These are phyloP conservation scores for Myioborus melanocephalus DNA, from an alignment of 2,797 vertebrate species.

Conservation along the genomic window DNA sequence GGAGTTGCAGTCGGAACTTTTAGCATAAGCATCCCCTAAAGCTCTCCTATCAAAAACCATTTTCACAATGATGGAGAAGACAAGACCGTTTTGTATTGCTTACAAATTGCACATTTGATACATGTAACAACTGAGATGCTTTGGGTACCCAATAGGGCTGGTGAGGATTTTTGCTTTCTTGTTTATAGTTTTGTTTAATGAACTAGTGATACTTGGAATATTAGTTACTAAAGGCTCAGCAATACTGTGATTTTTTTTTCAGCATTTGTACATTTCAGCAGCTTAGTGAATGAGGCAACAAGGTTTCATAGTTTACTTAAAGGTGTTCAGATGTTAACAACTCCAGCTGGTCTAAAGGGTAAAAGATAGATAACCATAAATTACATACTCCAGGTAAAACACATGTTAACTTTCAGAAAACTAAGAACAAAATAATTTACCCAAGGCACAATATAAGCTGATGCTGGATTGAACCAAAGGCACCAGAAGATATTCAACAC, in stretches of 20 bases:
- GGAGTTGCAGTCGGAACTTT: not conserved
- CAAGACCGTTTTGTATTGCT: not conserved
- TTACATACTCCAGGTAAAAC: not conserved
- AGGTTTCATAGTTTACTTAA: not conserved
- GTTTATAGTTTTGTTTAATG: not conserved
- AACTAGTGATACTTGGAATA: not conserved
- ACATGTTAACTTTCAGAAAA: slow-evolving; percentile 10
- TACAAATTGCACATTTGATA: not conserved
- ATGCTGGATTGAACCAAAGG: not conserved
- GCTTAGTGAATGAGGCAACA: not conserved
- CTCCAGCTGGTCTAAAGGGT: not conserved
- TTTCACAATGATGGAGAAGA: not conserved
- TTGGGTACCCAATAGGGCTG: not conserved
- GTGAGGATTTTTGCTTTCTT: not conserved
- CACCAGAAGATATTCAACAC: not conserved
- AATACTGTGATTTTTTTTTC: not conserved
- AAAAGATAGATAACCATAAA: not conserved
- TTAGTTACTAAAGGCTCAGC: not conserved
- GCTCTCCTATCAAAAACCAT: not conserved
- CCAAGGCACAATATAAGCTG: not conserved
- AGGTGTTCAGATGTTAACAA: not conserved
- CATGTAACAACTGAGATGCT: not conserved
- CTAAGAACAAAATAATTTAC: not conserved
- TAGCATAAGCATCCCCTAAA: not conserved
- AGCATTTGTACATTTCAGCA: not conserved